Conservation (phyloP, 2,888 invertebrate species). For the Archips xylosteana region DNA sequence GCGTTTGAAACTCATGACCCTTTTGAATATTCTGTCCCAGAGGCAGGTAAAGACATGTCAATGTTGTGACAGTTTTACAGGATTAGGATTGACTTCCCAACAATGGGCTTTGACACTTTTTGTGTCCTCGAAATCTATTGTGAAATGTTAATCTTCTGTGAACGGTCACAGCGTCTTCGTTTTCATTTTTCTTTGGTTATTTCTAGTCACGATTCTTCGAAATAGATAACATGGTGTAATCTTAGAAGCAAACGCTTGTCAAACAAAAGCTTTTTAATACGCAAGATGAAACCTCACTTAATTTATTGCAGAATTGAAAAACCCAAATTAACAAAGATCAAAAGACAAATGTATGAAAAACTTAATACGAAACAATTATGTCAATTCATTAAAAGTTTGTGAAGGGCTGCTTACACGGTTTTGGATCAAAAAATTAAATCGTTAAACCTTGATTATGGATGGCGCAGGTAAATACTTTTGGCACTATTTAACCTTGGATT, state of each 20-base stretch:
- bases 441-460: too few species aligned
- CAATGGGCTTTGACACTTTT: slow-evolving; percentile 57
- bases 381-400: too few species aligned
- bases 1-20: neutral
- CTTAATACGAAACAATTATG: too few species aligned
- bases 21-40: slow-evolving; percentile 27
- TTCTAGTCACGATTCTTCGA: slow-evolving; percentile 15
- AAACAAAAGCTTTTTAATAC: neutral
- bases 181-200: slow-evolving; percentile 11
- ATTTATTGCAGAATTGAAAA: too few species aligned
- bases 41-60: slow-evolving; percentile 50
- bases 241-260: neutral
- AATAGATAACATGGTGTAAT: neutral
- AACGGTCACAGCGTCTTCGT: slow-evolving; percentile 19
- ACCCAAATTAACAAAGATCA: too few species aligned
- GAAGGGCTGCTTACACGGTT: too few species aligned
- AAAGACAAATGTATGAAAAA: too few species aligned
- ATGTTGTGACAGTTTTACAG: slow-evolving; percentile 63
- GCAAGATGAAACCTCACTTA: too few species aligned
- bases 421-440: too few species aligned
- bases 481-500: too few species aligned
- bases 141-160: slow-evolving; percentile 39
- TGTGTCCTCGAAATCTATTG: slow-evolving; percentile 40
- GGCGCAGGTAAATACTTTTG: too few species aligned
- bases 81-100: slow-evolving; percentile 53